phyloP scores from a whole-genome alignment of 1,140 invertebrate species.

The Pogonognathellus flavescens region DNA sequence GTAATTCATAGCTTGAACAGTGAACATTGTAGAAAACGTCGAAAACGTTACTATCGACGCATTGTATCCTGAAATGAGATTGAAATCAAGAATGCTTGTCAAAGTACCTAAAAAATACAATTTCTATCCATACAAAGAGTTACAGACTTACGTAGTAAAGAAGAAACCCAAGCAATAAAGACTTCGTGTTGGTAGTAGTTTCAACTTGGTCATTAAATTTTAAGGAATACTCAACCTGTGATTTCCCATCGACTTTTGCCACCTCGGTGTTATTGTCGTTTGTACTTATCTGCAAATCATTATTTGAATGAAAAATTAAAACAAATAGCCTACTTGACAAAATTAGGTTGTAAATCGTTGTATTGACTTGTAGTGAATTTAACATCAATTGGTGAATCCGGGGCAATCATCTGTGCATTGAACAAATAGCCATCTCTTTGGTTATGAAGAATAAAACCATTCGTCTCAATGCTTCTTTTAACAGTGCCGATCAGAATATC shows the following conservation, averaged over 20 bases:
- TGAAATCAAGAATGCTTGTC: neutral
- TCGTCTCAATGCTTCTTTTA: neutral
- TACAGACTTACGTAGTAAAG: constrained; percentile 30
- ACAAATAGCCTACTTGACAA: too few relatives aligned
- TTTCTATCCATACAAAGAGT: too few relatives aligned
- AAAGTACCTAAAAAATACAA: too few relatives aligned
- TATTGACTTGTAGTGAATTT: neutral
- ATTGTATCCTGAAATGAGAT: neutral
- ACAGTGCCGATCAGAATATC: neutral
- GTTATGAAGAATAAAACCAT: constrained; percentile 5
- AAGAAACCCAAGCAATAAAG: constrained; percentile 14
- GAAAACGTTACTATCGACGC: too few relatives aligned
- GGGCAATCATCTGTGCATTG: neutral
- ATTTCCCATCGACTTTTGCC: neutral
- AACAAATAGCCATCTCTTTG: constrained; percentile 21
- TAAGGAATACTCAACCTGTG: neutral
- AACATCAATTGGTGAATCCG: neutral
- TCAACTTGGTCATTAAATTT: neutral
- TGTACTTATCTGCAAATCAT: neutral
- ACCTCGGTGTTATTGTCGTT: neutral
- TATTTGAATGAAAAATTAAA: neutral
- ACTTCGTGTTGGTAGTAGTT: neutral
- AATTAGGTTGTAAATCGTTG: too few relatives aligned
- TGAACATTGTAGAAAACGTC: too few relatives aligned
- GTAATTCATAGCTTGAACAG: too few relatives aligned